Percentiles rank a stretch among this genome's conserved stretches.
These are phyloP conservation scores for Diogma glabrata DNA, from an alignment of 2,888 invertebrate species.

Conservation along the genomic window DNA sequence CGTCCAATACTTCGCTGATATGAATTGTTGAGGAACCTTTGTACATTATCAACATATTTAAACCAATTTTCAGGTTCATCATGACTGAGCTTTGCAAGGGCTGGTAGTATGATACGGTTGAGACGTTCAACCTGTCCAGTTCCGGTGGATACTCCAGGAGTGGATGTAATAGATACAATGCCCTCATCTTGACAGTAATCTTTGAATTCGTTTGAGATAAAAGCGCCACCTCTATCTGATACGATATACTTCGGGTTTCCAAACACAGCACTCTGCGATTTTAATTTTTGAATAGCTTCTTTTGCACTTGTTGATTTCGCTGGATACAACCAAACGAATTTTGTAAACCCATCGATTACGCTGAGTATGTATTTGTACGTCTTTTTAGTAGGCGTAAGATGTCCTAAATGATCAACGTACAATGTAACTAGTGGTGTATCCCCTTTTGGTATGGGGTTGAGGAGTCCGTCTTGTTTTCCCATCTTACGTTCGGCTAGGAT, in stretches of 20 bases:
- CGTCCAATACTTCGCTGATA: constrained; percentile 6
- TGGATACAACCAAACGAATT: not conserved
- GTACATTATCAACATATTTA: constrained; percentile 18
- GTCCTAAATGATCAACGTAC: constrained; percentile 28
- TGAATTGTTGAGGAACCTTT: constrained; percentile 22
- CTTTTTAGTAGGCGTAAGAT: constrained; percentile 22
- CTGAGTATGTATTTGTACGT: constrained; percentile 19
- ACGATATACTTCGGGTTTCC: constrained; percentile 28
- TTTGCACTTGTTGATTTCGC: constrained; percentile 19
- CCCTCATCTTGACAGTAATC: constrained; percentile 25
- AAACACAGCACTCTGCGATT: constrained; percentile 23
- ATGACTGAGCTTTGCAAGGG: constrained; percentile 26
- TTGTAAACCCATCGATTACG: not conserved
- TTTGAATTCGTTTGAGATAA: constrained; percentile 26
- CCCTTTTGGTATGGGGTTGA: constrained; percentile 25
- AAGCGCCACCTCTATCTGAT: constrained; percentile 27
- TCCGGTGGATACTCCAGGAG: constrained; percentile 24
- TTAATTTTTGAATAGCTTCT: constrained; percentile 25
- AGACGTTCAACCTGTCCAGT: constrained; percentile 31
- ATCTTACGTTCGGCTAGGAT: constrained; percentile 14
- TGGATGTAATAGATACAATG: constrained; percentile 24
- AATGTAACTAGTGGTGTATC: constrained; percentile 23
- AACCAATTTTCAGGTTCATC: constrained; percentile 25
- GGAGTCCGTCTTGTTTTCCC: constrained; percentile 26
- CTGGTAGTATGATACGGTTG: constrained; percentile 25